A percentile compares a stretch with the other conserved stretches of the same genome.
These are phyloP conservation scores for Podarcis lilfordi DNA, from an alignment of 2,797 vertebrate species.

Conservation along the genomic window DNA sequence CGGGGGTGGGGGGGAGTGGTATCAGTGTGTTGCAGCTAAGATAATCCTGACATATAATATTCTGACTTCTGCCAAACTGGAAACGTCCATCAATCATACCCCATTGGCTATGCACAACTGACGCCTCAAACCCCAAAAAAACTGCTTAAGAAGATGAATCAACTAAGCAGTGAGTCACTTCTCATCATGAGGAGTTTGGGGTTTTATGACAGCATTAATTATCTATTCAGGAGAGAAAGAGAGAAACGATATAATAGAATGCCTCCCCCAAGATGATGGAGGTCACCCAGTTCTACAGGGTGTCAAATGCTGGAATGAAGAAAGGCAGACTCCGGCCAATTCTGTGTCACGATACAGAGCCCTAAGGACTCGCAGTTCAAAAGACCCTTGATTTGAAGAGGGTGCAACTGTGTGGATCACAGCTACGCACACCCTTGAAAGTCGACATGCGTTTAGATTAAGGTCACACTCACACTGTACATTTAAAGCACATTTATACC, in stretches of 20 bases:
- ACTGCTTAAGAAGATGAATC: conserved; percentile 28
- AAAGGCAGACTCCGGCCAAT: not conserved
- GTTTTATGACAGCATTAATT: conserved; percentile 35
- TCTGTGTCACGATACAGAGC: not conserved
- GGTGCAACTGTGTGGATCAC: not conserved
- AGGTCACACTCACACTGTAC: no score
- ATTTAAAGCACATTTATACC: no score
- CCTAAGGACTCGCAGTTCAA: not conserved
- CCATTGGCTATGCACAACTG: conserved; percentile 17
- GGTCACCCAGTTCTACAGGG: not conserved
- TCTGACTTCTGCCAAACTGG: not conserved
- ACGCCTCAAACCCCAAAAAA: not conserved
- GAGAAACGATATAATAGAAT: conserved; percentile 11
- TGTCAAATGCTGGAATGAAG: not conserved
- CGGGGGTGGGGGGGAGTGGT: not conserved
- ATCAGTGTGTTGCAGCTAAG: not conserved
- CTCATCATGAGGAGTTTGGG: conserved; percentile 18
- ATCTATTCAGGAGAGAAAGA: conserved; percentile 15
- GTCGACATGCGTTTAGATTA: no score
- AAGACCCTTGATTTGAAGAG: not conserved
- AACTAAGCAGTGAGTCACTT: conserved; percentile 25
- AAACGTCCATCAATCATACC: conserved; percentile 23
- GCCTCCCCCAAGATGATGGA: not conserved
- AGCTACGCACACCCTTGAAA: not conserved
- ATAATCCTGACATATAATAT: conserved; percentile 12